phyloP scores from a whole-genome alignment of 1,140 invertebrate genomes.

The Mactra quadrangularis region DNA sequence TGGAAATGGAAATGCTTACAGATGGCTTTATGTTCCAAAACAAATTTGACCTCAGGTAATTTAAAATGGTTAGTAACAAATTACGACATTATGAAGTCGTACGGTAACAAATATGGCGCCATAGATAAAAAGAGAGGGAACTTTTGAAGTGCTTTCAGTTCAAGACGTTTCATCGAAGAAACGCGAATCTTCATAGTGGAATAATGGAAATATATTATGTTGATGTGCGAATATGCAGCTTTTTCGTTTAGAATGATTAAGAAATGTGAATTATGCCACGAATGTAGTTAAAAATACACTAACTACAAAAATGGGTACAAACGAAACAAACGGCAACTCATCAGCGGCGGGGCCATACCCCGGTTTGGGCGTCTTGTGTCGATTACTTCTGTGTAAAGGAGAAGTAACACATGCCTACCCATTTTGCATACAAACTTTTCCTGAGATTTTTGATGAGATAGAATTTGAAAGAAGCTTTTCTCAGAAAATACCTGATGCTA shows the following conservation, averaged over 20 bases:
- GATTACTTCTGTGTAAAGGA: not conserved
- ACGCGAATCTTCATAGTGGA: too few species aligned
- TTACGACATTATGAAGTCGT: not conserved
- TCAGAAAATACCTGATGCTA: conserved; percentile 11
- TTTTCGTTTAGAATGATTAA: too few species aligned
- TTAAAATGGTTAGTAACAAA: not conserved
- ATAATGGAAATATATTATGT: too few species aligned
- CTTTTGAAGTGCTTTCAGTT: too few species aligned
- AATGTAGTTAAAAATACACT: not conserved
- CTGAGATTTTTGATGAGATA: not conserved
- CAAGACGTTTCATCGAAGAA: too few species aligned
- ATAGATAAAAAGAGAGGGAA: not conserved
- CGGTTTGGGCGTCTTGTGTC: not conserved
- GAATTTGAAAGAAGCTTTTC: conserved; percentile 20
- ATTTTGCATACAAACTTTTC: conserved; percentile 3
- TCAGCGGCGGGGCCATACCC: too few species aligned
- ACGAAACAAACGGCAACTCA: not conserved
- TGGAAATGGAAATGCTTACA: not conserved
- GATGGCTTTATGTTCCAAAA: not conserved
- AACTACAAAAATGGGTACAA: too few species aligned
- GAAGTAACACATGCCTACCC: not conserved
- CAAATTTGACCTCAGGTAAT: not conserved
- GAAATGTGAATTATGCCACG: too few species aligned
- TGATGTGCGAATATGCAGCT: too few species aligned
- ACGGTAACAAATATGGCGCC: not conserved